Evolutionary conservation across 2,113 vertebrate species (phyloP), one percentile per base, ranked within the genome.

Genomic region (Sinocyclocheilus anophthalmus): DNA sequence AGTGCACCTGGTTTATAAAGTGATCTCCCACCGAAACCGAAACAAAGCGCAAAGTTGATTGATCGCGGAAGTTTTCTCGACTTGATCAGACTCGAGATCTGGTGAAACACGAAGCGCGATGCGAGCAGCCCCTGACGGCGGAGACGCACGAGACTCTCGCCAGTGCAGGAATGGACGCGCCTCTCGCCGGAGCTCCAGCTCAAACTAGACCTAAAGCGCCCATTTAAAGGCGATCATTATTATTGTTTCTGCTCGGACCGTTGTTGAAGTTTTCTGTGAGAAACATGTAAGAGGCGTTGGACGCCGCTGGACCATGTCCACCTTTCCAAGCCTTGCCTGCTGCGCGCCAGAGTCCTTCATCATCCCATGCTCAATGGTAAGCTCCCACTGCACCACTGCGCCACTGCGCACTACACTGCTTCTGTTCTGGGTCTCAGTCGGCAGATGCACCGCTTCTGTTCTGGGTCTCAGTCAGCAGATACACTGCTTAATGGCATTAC

Each of bases 351-450:
- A 53, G 81, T 89, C 90, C 88, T 22, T 90, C 90, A 59, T 84
- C 86, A 92, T 83, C 90, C 88, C 85, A 90, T 93, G 94, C 93
- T 94, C 93, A 94, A 95, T 95, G 95, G 94, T 94, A 89, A 86
- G 92, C 37, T 53, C 30, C 26, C 18, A 10, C 4, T 37, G 53
- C 53, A 63, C 42, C 77, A n/a, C 77, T 16, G 30, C 76, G 26
- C 42, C 77, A 24, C 77, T 16, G 30, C 76, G 26, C 76, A 22
- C 9, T 39, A 5, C 0, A 0, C 72, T 48, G 42, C 55, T 22
- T 20, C 55, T 57, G 5, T 8, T 57, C 55, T 20, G 18, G 0
- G 16, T 55, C 53, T 55, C 16, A 16, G 0, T 5, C 1, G 0
- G 18, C 55, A 57, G 6, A 57, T 20, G 22, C 2, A 57, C 55